Evolutionary conservation across 2,888 invertebrate species (phyloP).

Genomic region (Tenthredo scrophulariae): DNA sequence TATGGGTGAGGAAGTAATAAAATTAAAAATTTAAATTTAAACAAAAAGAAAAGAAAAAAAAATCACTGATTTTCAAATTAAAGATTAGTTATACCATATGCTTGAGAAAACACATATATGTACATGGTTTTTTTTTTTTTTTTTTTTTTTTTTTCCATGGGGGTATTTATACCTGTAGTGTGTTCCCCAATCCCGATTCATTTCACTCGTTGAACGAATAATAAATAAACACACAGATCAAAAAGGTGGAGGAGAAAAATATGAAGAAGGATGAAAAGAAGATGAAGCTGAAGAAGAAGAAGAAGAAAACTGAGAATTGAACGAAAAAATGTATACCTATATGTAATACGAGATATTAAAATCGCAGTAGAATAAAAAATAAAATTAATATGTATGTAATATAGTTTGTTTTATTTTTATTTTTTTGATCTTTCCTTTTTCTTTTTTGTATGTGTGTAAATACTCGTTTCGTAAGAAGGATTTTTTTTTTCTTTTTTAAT

Average conservation of each 20-base stretch:
- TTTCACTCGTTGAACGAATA: constrained; percentile 43
- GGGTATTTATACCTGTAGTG: constrained; percentile 71
- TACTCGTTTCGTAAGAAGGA: not conserved
- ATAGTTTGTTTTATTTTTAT: not conserved
- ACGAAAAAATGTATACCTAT: not conserved
- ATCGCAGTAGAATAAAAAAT: not conserved
- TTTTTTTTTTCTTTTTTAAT: not conserved
- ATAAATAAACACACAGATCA: not conserved
- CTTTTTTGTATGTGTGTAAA: not conserved
- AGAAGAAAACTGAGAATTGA: not conserved
- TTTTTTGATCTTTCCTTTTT: not conserved
- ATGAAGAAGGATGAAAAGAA: constrained; percentile 27
- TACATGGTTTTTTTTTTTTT: not conserved
- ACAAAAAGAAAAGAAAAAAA: not conserved
- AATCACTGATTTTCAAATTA: not conserved
- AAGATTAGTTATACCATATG: not conserved
- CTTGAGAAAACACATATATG: not conserved
- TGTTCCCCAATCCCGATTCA: constrained; percentile 71
- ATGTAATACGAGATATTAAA: not conserved
- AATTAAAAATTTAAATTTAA: not conserved
- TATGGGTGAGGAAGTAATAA: too few relatives aligned
- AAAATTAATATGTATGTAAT: not conserved
- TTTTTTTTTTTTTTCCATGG: not conserved
- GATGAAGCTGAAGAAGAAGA: constrained; percentile 37
- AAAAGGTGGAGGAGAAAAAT: not conserved